Evolutionary conservation across 37 sponge, comb jelly and placozoan species (phyloP).

Genomic region (Beroe ovata): DNA sequence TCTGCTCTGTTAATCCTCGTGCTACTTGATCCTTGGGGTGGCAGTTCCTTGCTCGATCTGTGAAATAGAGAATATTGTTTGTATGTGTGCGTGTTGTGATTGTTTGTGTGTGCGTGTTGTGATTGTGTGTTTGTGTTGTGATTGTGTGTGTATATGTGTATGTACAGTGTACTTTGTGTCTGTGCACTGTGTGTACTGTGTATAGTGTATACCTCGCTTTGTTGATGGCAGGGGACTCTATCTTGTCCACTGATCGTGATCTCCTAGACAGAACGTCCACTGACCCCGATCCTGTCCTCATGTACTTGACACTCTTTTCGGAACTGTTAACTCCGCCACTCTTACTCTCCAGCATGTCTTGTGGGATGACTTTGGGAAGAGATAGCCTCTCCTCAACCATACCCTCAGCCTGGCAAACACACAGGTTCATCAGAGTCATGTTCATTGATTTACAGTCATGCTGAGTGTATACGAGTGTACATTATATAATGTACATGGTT

Average conservation of each 20-base stretch:
- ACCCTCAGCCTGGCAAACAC: conserved; percentile 27
- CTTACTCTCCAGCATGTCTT: conserved; percentile 22
- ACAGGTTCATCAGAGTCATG: no score
- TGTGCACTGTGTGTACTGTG: no score
- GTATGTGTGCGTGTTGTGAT: no score
- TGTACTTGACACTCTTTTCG: conserved; percentile 5
- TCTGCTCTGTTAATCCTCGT: not conserved
- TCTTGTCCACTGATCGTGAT: conserved; percentile 21
- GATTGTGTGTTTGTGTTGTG: no score
- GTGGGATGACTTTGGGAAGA: conserved; percentile 31
- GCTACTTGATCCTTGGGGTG: not conserved
- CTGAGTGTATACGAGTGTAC: no score
- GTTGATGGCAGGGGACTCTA: conserved; percentile 45
- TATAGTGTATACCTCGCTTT: no score
- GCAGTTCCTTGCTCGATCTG: not conserved
- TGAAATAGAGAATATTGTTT: no score
- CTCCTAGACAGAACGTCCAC: conserved; percentile 45
- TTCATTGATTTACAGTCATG: no score
- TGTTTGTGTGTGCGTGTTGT: no score
- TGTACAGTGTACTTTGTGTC: no score
- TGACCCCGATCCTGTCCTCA: not conserved
- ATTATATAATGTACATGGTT: no score
- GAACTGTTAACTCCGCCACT: not conserved
- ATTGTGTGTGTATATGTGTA: no score
- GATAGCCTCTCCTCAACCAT: conserved; percentile 49